Evolutionary conservation across 1,140 invertebrate species (phyloP), one percentile per base, ranked within the genome.

Genomic region (Dendrolimus kikuchii): DNA sequence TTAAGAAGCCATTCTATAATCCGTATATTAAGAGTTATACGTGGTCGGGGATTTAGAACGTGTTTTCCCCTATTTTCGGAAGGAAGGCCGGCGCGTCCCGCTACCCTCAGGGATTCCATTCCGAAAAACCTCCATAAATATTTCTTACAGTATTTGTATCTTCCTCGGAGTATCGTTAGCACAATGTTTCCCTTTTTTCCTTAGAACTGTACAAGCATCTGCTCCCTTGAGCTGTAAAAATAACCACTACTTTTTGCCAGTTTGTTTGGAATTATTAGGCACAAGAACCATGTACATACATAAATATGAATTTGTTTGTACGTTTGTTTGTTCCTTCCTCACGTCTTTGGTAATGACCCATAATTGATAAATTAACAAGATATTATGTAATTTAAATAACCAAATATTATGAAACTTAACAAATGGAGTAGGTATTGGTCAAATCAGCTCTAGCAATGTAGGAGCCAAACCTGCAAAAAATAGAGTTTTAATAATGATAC

Each of bases 71-170:
- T 69, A 73, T 78, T 82, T 83, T 74, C 71, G 51, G 66, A 67
- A 72, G 68, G 66, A 66, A 60, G 53, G 60, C 58, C 73, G 68
- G 68, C 74, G 64, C 62, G 56, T 67, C 58, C 64, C 63, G 63
- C 60, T 61, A 66, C 72, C 80, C 72, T 71, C 62, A 51, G 77
- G 82, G 82, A 83, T 86, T 82, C 73, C 65, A 72, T 78, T 80
- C 66, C 77, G 77, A 86, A 86, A 83, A 86, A 83, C 82, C 80
- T 77, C 82, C 82, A 86, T 86, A 86, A 86, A 86, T 86, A 83
- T 86, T 81, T 86, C 80, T 83, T 80, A 83, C 71, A 76, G 78
- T 81, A 75, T 86, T 86, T 86, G 82, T 83, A 83, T 81, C 79
- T 83, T 78, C 82, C 80, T 81, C 64, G 71, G 78, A 81, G 82